Percentiles rank a stretch among this genome's conserved stretches.
phyloP scores from a whole-genome alignment of 2,113 vertebrate species.

The Monopterus albus region DNA sequence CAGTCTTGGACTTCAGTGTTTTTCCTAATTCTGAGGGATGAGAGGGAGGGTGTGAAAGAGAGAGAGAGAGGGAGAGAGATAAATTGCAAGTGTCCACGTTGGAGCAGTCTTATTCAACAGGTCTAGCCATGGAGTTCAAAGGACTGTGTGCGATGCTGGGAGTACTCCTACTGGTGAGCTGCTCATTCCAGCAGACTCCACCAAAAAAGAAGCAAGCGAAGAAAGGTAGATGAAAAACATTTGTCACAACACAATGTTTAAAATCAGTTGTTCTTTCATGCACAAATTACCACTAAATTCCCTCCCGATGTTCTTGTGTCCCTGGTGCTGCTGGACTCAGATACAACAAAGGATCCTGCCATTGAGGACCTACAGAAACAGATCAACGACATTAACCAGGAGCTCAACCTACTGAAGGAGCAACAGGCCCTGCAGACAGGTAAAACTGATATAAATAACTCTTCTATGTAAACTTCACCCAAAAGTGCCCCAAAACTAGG shows the following conservation, averaged over 20 bases:
- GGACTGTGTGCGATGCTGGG: constrained; percentile 82
- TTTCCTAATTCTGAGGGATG: constrained; percentile 44
- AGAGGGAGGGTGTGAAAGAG: constrained; percentile 46
- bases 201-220: constrained; percentile 73
- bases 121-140: constrained; percentile 83
- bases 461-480: too few relatives aligned
- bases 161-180: constrained; percentile 73
- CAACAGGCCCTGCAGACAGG: constrained; percentile 93
- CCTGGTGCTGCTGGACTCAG: constrained; percentile 37
- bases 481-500: too few relatives aligned
- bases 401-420: constrained; percentile 91
- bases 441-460: too few relatives aligned
- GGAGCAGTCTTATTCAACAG: constrained; percentile 49
- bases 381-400: constrained; percentile 86
- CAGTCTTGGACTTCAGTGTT: constrained; percentile 66
- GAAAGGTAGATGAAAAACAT: constrained; percentile 85
- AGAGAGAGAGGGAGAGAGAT: constrained; percentile 29
- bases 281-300: not conserved
- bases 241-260: not conserved
- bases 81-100: constrained; percentile 54
- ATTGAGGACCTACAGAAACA: constrained; percentile 87
- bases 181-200: constrained; percentile 74
- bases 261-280: not conserved
- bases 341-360: constrained; percentile 78
- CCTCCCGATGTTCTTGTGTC: not conserved